phyloP scores from a whole-genome alignment of 1,140 invertebrate genomes.

The Tetraneura akinire region DNA sequence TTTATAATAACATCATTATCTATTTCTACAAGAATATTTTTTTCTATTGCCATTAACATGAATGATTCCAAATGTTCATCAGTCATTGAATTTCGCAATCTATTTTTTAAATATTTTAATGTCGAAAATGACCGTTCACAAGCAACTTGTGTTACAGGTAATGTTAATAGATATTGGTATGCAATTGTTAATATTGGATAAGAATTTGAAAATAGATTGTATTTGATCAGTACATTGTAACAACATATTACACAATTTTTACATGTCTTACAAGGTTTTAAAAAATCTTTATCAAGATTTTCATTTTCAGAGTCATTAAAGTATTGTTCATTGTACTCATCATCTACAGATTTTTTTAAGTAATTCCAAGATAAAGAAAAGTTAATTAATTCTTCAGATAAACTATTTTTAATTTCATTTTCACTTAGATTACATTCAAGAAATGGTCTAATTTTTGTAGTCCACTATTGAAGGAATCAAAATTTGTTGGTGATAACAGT shows the following conservation, averaged over 20 bases:
- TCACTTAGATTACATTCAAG: background rate
- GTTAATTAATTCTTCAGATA: background rate
- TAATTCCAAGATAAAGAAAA: no score
- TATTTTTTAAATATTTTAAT: background rate
- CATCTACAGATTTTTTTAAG: no score
- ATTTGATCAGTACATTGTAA: background rate
- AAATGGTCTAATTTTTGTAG: background rate
- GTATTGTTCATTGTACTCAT: no score
- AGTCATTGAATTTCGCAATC: no score
- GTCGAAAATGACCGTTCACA: background rate
- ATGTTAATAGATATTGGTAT: background rate
- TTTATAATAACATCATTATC: background rate
- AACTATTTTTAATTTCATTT: background rate
- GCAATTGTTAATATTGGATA: background rate
- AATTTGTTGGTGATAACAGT: background rate
- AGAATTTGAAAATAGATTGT: background rate
- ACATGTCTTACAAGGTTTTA: background rate
- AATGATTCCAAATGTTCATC: no score
- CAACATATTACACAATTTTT: background rate
- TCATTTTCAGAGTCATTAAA: no score
- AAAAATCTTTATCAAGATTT: background rate
- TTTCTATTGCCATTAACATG: no score
- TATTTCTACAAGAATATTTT: no score
- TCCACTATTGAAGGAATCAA: background rate
- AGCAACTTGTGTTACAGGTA: background rate